Percentiles rank a stretch among this genome's conserved stretches.
These are phyloP conservation scores for Papilio demoleus DNA, from an alignment of 2,888 invertebrate species.

Conservation along the genomic window DNA sequence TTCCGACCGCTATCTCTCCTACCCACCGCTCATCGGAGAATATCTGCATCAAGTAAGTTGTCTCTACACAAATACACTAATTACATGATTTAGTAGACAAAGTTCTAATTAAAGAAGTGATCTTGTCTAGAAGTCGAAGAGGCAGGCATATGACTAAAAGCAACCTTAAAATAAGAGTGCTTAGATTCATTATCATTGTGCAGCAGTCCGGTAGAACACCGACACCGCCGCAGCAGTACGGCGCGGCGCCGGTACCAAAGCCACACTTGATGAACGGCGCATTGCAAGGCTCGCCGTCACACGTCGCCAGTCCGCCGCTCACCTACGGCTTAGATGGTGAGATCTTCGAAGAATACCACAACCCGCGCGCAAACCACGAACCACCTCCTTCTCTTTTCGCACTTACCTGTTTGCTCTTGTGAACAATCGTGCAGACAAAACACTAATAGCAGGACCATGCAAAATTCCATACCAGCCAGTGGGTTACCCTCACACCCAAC, in stretches of 20 bases:
- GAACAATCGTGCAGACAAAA: too few relatives aligned
- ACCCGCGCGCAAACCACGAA: not conserved
- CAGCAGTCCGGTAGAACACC: constrained; percentile 76
- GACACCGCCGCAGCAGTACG: constrained; percentile 76
- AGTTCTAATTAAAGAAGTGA: too few relatives aligned
- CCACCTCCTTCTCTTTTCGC: too few relatives aligned
- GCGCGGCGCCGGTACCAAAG: constrained; percentile 56
- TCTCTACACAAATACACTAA: not conserved
- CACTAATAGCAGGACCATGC: too few relatives aligned
- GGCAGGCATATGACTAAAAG: not conserved
- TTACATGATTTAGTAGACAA: too few relatives aligned
- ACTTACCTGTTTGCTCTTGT: too few relatives aligned
- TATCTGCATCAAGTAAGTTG: constrained; percentile 75
- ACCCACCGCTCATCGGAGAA: constrained; percentile 87
- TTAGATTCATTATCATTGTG: constrained; percentile 13
- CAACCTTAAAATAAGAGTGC: not conserved
- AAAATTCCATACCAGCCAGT: too few relatives aligned
- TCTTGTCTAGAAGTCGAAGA: not conserved
- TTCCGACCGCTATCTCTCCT: constrained; percentile 90
- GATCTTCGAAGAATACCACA: constrained; percentile 38
- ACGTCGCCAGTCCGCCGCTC: constrained; percentile 68
- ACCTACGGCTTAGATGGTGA: constrained; percentile 72
- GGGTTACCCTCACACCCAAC: too few relatives aligned
- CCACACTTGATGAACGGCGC: constrained; percentile 66
- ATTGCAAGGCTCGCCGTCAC: constrained; percentile 64